Percentiles rank a stretch among this genome's conserved stretches.
Conservation (phyloP, 2,797 vertebrate species). For the Adrianichthys oophorus region DNA sequence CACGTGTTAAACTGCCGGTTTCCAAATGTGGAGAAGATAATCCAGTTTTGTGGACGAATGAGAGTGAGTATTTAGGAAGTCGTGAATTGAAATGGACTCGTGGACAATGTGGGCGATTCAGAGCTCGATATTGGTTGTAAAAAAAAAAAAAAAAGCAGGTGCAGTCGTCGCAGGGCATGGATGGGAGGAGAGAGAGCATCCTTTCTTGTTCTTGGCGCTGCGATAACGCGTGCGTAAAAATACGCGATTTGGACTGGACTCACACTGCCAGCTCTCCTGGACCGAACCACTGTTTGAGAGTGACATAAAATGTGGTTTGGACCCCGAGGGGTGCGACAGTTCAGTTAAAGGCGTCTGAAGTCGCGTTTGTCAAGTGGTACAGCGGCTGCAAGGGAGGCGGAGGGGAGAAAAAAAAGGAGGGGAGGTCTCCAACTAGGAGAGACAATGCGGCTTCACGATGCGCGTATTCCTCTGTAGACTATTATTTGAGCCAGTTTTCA, state of each 20-base stretch:
- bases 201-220: conserved; percentile 36
- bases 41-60: conserved; percentile 52
- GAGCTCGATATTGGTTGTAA: not conserved
- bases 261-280: conserved; percentile 26
- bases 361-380: conserved; percentile 26
- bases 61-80: conserved; percentile 59
- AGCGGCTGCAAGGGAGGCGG: conserved; percentile 47
- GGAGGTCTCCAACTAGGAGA: conserved; percentile 30
- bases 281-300: conserved; percentile 32
- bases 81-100: not conserved
- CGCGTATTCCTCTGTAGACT: conserved; percentile 29
- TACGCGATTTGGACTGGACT: conserved; percentile 35
- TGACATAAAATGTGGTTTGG: conserved; percentile 41
- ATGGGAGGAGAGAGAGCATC: conserved; percentile 56
- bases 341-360: conserved; percentile 43
- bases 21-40: conserved; percentile 73
- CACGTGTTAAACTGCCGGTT: conserved; percentile 75
- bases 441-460: conserved; percentile 64
- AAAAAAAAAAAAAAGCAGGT: conserved; percentile 21
- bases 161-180: conserved; percentile 32
- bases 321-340: conserved; percentile 32
- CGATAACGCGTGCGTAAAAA: conserved; percentile 51
- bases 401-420: conserved; percentile 12
- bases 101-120: not conserved
- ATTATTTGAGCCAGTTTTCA: conserved; percentile 51